A percentile compares a stretch with the other conserved stretches of the same genome.
phyloP scores from a whole-genome alignment of 2,888 invertebrate genomes.

The Phrixothrix hirtus region DNA sequence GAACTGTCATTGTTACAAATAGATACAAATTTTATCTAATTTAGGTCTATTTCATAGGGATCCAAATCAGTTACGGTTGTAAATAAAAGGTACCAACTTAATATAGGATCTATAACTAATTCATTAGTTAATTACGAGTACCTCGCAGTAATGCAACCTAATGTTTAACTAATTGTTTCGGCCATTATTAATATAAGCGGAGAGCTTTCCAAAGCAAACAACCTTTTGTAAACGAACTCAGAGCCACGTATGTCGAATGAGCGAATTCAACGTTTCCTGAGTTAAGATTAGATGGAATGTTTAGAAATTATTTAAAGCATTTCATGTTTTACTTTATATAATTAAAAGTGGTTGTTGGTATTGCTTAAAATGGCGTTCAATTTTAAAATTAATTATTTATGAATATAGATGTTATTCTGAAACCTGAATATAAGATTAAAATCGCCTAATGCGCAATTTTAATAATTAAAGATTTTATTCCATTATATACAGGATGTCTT shows the following conservation, averaged over 20 bases:
- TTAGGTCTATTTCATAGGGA: constrained; percentile 16
- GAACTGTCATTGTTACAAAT: neutral
- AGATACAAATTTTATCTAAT: constrained; percentile 14
- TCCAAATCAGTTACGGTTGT: constrained; percentile 3
- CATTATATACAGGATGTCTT: too few relatives aligned
- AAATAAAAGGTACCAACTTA: constrained; percentile 22
- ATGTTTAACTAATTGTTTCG: constrained; percentile 57
- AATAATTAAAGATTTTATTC: too few relatives aligned
- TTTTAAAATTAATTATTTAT: too few relatives aligned
- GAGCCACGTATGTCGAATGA: constrained; percentile 15
- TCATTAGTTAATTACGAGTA: constrained; percentile 51
- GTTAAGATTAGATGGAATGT: too few relatives aligned
- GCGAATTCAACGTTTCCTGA: constrained; percentile 10
- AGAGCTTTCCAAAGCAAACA: constrained; percentile 44
- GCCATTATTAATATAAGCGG: constrained; percentile 53
- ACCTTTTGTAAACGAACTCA: constrained; percentile 22
- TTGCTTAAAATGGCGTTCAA: too few relatives aligned
- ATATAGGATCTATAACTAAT: constrained; percentile 45
- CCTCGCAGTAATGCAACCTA: constrained; percentile 52
- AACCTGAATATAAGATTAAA: too few relatives aligned
- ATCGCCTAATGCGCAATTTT: too few relatives aligned
- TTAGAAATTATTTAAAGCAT: too few relatives aligned
- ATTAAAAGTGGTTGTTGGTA: too few relatives aligned
- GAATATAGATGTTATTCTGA: too few relatives aligned
- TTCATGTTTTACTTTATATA: too few relatives aligned